Evolutionary conservation across 2,888 invertebrate genomes (phyloP), one percentile per base, ranked within the genome.

Genomic region (Brachyptera putata): DNA sequence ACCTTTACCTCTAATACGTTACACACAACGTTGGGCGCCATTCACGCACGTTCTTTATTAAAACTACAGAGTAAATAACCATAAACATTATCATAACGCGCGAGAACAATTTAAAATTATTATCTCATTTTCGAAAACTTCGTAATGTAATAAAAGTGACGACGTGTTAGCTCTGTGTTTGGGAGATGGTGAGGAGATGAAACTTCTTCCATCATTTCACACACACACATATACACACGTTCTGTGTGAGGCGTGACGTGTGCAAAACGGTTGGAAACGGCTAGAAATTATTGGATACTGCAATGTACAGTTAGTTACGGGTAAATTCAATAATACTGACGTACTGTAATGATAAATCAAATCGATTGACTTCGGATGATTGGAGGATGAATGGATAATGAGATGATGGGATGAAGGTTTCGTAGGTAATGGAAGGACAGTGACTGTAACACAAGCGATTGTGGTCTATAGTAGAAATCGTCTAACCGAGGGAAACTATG

Each of bases 31-130:
- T n/a, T n/a, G n/a, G n/a, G n/a, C n/a, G n/a, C n/a, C n/a, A 66
- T 61, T 64, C 69, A 67, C 68, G 67, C 66, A 66, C 65, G 66
- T 67, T 68, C 65, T 68, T 71, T 70, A 70, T 71, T 70, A 70
- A 71, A n/a, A 70, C 65, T 63, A 59, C 58, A 62, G 62, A 64
- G 65, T 64, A 67, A 68, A 67, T 48, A 57, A 57, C 48, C 57
- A 48, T 57, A 46, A 48, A 48, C 57, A 57, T 57, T 46, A 57
- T 46, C 57, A 30, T 60, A 60, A 56, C 56, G n/a, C 48, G n/a
- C 48, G 39, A 53, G 56, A n/a, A 48, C 56, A 60, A 48, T 60
- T 60, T 57, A 61, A 61, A 61, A 53, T 61, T 61, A 61, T 61
- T 61, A 61, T 36, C 61, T 57, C 57, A 61, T 61, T 61, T 49